phyloP scores from a whole-genome alignment of 2,113 vertebrate genomes.

The Sinosuthora webbiana region DNA sequence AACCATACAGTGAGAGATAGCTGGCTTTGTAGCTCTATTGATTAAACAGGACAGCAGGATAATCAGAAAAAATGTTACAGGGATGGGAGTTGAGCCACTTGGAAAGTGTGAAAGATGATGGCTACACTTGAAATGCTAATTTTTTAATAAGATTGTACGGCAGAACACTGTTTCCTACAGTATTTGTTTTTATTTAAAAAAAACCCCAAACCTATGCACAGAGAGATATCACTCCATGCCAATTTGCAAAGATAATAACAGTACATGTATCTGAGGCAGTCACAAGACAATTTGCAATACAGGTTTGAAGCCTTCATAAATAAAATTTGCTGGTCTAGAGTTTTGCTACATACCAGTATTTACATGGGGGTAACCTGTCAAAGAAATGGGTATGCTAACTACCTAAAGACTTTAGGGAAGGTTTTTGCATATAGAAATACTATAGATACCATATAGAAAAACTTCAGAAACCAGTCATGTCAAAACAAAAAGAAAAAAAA shows the following conservation, averaged over 20 bases:
- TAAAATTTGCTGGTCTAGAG: neutral
- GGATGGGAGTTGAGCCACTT: neutral
- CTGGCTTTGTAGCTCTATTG: conserved; percentile 61
- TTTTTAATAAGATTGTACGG: neutral
- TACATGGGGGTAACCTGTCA: neutral
- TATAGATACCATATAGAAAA: neutral
- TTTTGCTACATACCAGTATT: neutral
- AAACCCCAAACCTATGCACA: neutral
- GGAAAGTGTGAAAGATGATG: conserved; percentile 33
- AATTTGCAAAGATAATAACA: neutral
- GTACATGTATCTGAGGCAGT: neutral
- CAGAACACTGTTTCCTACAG: neutral
- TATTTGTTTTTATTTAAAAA: neutral
- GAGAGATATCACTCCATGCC: neutral
- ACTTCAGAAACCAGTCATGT: neutral
- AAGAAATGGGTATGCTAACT: neutral
- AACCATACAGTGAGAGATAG: conserved; percentile 59
- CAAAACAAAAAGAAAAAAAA: neutral
- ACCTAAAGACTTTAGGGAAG: neutral
- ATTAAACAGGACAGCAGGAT: conserved; percentile 66
- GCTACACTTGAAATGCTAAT: conserved; percentile 26
- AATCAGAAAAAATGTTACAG: conserved; percentile 57
- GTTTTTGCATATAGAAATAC: neutral
- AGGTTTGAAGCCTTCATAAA: neutral
- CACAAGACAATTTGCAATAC: neutral